These are phyloP conservation scores for Lophius americanus DNA, from an alignment of 2,797 vertebrate species.

Conservation along the genomic window DNA sequence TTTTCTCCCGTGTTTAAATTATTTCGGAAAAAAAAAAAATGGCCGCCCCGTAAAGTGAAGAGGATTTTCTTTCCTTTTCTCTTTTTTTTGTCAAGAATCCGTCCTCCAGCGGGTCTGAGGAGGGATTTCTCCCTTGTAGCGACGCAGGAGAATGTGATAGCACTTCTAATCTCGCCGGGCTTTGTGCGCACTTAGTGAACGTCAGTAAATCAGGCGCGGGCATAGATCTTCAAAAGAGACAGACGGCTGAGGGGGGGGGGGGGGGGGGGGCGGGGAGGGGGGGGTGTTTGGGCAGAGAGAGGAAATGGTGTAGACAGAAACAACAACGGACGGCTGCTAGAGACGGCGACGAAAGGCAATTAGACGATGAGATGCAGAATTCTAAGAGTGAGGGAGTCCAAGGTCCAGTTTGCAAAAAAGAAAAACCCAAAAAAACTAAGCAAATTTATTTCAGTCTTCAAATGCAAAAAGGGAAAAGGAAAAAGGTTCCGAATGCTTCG, in stretches of 20 bases:
- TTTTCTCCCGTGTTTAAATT: conserved; percentile 17
- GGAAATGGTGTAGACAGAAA: conserved; percentile 27
- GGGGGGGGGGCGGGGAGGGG: conserved; percentile 15
- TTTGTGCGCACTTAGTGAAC: conserved; percentile 60
- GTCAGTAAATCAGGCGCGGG: conserved; percentile 57
- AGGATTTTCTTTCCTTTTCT: conserved; percentile 16
- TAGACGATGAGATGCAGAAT: conserved; percentile 10
- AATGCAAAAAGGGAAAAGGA: background rate
- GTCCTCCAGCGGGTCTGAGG: conserved; percentile 20
- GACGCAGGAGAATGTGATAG: conserved; percentile 46
- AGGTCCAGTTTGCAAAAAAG: no score
- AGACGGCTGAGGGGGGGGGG: conserved; percentile 29
- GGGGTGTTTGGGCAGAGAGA: conserved; percentile 19
- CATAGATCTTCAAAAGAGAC: conserved; percentile 53
- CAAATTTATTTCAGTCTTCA: background rate
- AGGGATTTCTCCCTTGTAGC: conserved; percentile 51
- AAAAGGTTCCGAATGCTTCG: no score
- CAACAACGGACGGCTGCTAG: conserved; percentile 7
- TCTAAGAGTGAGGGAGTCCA: no score
- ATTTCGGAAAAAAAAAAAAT: conserved; percentile 27
- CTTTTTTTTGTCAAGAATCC: background rate
- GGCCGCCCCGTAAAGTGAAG: conserved; percentile 12
- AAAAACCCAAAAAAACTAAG: conserved; percentile 11
- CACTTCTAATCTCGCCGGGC: conserved; percentile 56
- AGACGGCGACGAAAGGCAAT: conserved; percentile 8